phyloP scores from a whole-genome alignment of 2,888 invertebrate genomes.

The Augochlorella aurata region DNA sequence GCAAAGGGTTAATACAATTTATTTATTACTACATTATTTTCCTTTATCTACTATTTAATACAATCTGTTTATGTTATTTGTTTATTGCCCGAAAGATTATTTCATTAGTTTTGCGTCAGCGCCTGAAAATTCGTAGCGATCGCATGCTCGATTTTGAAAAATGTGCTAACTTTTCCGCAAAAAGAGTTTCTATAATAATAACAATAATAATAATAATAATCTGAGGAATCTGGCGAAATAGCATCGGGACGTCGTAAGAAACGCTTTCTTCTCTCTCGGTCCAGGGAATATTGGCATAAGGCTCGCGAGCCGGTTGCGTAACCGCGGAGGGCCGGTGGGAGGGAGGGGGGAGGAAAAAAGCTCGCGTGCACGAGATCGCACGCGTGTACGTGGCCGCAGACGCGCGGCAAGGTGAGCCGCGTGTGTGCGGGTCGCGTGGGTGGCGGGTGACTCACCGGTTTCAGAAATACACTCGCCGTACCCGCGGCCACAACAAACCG shows the following conservation, averaged over 20 bases:
- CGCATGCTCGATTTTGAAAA: too few species aligned
- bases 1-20: too few species aligned
- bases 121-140: too few species aligned
- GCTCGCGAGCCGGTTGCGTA: conserved; percentile 59
- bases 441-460: conserved; percentile 74
- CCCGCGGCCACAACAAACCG: conserved; percentile 74
- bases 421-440: conserved; percentile 73
- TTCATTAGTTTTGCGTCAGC: too few species aligned
- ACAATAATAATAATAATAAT: too few species aligned
- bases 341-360: not conserved
- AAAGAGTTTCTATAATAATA: too few species aligned
- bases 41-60: too few species aligned
- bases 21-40: too few species aligned
- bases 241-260: conserved; percentile 15
- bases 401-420: conserved; percentile 67
- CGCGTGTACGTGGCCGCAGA: conserved; percentile 58
- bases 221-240: too few species aligned
- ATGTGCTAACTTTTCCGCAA: too few species aligned
- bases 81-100: too few species aligned
- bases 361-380: conserved; percentile 56
- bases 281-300: conserved; percentile 56
- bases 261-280: conserved; percentile 41
- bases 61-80: too few species aligned
- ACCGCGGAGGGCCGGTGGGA: conserved; percentile 19
- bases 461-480: conserved; percentile 75